Percentiles rank a stretch among this genome's conserved stretches.
Evolutionary conservation across 2,113 vertebrate genomes (phyloP).

Genomic region (Cariama cristata): DNA sequence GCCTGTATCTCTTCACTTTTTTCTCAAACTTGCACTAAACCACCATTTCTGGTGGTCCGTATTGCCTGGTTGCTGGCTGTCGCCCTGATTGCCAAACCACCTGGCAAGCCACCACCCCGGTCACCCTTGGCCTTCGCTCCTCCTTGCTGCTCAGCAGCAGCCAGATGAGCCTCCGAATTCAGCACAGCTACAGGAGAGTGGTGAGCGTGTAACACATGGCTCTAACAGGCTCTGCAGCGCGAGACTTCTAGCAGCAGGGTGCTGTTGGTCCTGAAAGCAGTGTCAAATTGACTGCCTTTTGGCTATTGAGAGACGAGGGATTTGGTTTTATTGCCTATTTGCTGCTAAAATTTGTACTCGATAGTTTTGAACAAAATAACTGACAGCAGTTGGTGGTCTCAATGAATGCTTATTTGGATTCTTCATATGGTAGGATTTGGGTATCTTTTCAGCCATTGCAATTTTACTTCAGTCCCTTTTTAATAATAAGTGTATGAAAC

Average conservation of each 20-base stretch:
- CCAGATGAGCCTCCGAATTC: accelerated
- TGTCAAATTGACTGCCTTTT: neutral
- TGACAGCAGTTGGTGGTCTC: neutral
- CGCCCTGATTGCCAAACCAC: accelerated
- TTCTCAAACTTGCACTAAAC: neutral
- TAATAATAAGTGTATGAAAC: neutral
- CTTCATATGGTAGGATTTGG: neutral
- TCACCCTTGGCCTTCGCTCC: accelerated
- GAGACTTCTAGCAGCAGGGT: too few species aligned
- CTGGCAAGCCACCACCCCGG: accelerated
- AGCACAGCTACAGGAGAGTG: accelerated
- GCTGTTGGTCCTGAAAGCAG: neutral
- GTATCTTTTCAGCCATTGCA: neutral
- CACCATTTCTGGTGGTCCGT: accelerated
- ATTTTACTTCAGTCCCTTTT: neutral
- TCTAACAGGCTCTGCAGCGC: too few species aligned
- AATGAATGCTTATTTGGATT: neutral
- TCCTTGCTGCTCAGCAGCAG: too few species aligned
- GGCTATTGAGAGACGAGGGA: neutral
- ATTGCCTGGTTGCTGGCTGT: neutral
- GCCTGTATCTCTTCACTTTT: neutral
- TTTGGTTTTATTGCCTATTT: neutral
- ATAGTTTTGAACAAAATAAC: neutral
- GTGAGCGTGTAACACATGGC: accelerated
- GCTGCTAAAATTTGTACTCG: neutral